These are phyloP conservation scores for Pyralis farinalis DNA, from an alignment of 2,888 invertebrate species.

Conservation along the genomic window DNA sequence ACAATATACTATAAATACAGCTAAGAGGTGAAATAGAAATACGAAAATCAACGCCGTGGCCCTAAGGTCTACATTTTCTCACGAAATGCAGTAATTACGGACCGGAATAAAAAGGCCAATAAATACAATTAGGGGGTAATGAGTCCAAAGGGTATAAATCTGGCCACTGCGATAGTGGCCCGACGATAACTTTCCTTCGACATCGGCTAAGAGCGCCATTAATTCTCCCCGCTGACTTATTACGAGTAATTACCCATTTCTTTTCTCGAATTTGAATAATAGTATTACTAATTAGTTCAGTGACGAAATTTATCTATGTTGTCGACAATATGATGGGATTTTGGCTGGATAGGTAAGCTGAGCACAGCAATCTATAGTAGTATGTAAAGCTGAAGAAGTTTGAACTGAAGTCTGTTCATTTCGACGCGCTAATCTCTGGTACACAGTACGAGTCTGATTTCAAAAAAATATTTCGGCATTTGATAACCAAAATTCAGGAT, in stretches of 20 bases:
- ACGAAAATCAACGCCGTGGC: neutral
- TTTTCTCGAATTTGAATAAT: constrained; percentile 1
- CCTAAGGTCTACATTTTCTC: constrained; percentile 11
- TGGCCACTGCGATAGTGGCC: constrained; percentile 19
- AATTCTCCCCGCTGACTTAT: constrained; percentile 18
- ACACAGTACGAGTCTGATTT: too few relatives aligned
- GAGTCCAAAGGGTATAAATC: constrained; percentile 56
- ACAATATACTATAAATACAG: too few relatives aligned
- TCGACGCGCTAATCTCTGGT: too few relatives aligned
- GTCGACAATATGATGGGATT: too few relatives aligned
- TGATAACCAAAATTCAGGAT: too few relatives aligned
- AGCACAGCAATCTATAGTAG: too few relatives aligned
- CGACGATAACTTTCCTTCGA: constrained; percentile 23
- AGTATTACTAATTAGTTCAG: neutral
- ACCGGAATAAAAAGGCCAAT: constrained; percentile 42
- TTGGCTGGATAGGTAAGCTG: too few relatives aligned
- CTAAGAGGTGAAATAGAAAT: too few relatives aligned
- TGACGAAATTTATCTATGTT: neutral
- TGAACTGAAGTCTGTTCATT: too few relatives aligned
- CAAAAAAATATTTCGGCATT: too few relatives aligned
- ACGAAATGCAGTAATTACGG: constrained; percentile 35
- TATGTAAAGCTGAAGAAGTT: too few relatives aligned
- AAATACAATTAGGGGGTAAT: constrained; percentile 63
- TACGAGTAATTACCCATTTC: constrained; percentile 8
- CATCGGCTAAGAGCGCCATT: constrained; percentile 19